Evolutionary conservation across 2,888 invertebrate species (phyloP), one percentile per base, ranked within the genome.

Genomic region (Agapostemon virescens): DNA sequence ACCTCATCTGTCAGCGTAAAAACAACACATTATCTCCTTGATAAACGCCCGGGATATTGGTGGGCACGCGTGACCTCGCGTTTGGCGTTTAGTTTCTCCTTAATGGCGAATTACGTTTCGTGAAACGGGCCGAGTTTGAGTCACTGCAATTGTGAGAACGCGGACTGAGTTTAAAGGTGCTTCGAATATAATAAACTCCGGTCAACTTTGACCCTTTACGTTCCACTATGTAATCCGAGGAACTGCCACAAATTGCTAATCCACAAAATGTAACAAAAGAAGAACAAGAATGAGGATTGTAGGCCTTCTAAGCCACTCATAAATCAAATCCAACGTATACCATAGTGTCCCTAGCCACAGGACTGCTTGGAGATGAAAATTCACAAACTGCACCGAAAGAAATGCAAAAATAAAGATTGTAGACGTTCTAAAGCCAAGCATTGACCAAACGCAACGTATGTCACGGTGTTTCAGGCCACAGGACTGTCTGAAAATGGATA

Each of bases 11-110:
- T 38, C 66, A 33, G 42, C 66, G 26, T 23, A 33, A 30, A 30
- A 58, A 33, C 58, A 58, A 33, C 58, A 33, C 63, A 63, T 69
- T 74, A 55, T 13, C 26, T 20, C 33, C 42, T 66, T 52, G 67
- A 68, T 68, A 67, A 67, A 58, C 49, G 49, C 40, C 30, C 30
- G 55, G 67, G 26, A 42, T 58, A 45, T 42, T 11, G 33, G 68
- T 68, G 33, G 58, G 45, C 55, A 58, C n/a, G 69, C 26, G 26
- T 20, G 74, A 30, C 61, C 67, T 33, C 42, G 61, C 33, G 52
- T 30, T 23, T 30, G 15, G 36, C 33, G 26, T 61, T 61, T 20
- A 58, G 45, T 74, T 68, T 74, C 67, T 42, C 40, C 9, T 61
- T 70, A 58, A 58, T 58, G 40, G 40, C 55, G n/a, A 70, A 55